Base-by-base conservation (phyloP, 2,888 invertebrate genomes). In the Xanthorhoe designata region DNA sequence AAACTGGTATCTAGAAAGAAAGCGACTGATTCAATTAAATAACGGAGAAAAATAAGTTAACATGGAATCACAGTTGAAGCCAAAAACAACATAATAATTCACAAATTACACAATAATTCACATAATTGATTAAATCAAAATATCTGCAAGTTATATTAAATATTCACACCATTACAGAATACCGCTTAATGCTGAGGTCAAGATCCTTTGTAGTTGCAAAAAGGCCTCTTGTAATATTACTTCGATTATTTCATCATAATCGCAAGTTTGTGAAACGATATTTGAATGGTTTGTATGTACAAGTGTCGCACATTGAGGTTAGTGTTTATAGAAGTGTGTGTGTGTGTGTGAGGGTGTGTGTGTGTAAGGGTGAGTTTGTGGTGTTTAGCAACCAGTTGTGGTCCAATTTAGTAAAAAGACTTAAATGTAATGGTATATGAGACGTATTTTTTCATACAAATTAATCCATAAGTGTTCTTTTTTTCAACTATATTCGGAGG, bases 141-240 rank as follows among this genome's bases (percentile, higher is more conserved):
- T 17, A 47, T 15, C 47, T 47, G 13, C 38, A 42, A 47, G 17
- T 29, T 24, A n/a, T 24, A 52, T 29, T 61, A 15, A 47, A 50
- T 35, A 55, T 64, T 64, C 17, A 49, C 49, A 19, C 47, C 17
- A 42, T 66, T 68, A 32, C 64, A 15, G n/a, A 61, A 61, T 65
- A 73, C 70, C 63, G 68, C 69, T 70, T 71, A 52, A 53, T 32
- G 67, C 50, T 57, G 69, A 69, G 71, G 74, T 74, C 70, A 71
- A 72, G 57, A 70, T 70, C 67, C 68, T 66, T 49, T 57, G 35
- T 57, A 52, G 50, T 66, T 66, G 51, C 58, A 55, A 54, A 59
- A 64, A 54, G 38, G 32, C 52, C 35, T 65, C 49, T 62, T 32
- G 32, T 32, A 32, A 32, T 60, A 49, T 60, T 32, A 59, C 61